Conservation (phyloP, 2,113 vertebrate species). For the Mus pahari region DNA sequence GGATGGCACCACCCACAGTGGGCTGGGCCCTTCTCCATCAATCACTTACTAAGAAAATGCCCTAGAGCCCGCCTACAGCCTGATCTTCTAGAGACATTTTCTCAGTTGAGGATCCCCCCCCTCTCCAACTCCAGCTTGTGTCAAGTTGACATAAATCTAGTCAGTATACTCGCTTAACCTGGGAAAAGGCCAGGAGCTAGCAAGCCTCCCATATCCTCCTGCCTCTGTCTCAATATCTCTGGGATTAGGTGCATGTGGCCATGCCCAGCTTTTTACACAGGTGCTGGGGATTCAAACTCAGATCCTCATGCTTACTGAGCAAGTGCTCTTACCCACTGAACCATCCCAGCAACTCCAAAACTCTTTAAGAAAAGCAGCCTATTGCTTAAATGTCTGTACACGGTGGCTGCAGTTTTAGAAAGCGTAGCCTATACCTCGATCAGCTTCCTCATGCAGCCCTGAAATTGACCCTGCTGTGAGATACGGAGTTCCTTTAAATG, state of each 20-base stretch:
- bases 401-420: background rate
- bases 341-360: too few species aligned
- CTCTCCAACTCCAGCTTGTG: background rate
- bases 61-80: background rate
- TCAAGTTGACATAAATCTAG: background rate
- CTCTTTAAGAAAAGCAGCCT: background rate
- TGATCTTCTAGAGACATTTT: background rate
- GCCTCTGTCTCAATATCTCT: background rate
- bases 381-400: accelerated
- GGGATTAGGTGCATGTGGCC: background rate
- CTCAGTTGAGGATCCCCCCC: background rate
- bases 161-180: background rate
- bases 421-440: background rate
- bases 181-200: background rate
- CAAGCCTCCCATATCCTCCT: background rate
- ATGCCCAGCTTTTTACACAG: background rate
- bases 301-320: background rate
- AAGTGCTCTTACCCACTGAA: background rate
- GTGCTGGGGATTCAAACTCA: background rate
- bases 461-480: background rate
- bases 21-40: background rate
- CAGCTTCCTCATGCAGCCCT: background rate
- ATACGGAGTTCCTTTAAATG: background rate
- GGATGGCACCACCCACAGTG: background rate
- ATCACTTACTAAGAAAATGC: background rate